Base-by-base conservation (phyloP, 2,888 invertebrate genomes). In the Leptinotarsa rubiginosa region DNA sequence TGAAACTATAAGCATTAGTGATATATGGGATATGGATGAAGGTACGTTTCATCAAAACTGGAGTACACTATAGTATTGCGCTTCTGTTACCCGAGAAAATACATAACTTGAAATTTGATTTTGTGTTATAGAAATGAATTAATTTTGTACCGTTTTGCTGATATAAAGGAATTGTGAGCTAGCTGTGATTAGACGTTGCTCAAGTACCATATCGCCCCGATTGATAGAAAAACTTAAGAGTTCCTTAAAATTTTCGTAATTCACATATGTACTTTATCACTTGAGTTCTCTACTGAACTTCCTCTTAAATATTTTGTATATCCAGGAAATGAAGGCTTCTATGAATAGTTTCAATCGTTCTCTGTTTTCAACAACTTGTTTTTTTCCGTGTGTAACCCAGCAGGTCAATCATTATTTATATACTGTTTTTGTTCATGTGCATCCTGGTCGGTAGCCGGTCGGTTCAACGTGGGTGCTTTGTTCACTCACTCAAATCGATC, bases 271-370 rank as follows among this genome's bases (percentile, higher is more conserved):
- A 52, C 18, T 18, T 18, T 52, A 12, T 52, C 52, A n/a, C 5
- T 52, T n/a, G 52, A 18, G 52, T n/a, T 18, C 18, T 52, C 52
- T 52, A 18, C 52, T 52, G n/a, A 52, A 52, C 18, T 52, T 18
- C 52, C 52, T 18, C 52, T 52, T 52, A 4, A 52, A 52, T 52
- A 70, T 76, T 75, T 73, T 77, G 75, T 16, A 50, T 49, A 12
- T 77, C 76, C 52, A 31, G 70, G 50, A 79, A 77, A 47, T 73
- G 18, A 79, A 74, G 10, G 76, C 66, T 65, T 74, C 59, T 22
- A 77, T 54, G 5, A 78, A 75, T 15, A 20, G 72, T 59, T 54
- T 41, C 22, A 74, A 56, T 25, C 75, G 54, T 62, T 75, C 65
- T 67, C 75, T 68, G 52, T 78, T 77, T 74, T 77, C 73, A 18